Percentiles rank a stretch among this genome's conserved stretches.
Evolutionary conservation across 2,113 vertebrate genomes (phyloP).

Genomic region (Rhegmatorhina hoffmannsi): DNA sequence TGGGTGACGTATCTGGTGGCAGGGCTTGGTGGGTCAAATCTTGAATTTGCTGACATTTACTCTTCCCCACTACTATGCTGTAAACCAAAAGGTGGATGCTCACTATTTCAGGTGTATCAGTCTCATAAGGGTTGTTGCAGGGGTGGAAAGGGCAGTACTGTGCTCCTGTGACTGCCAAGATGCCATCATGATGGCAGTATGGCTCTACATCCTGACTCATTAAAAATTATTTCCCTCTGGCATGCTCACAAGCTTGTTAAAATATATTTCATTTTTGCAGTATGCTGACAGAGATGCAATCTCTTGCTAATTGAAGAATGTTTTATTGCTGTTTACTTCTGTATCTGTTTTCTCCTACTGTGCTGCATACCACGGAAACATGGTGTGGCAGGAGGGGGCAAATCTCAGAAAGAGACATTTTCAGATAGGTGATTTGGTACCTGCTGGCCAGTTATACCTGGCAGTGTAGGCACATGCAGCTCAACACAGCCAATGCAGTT

Average conservation of each 20-base stretch:
- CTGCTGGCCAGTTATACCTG: neutral
- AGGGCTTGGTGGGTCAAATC: neutral
- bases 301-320: neutral
- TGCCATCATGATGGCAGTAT: rapidly evolving
- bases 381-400: neutral
- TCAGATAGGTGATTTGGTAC: neutral
- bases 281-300: neutral
- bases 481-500: neutral
- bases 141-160: neutral
- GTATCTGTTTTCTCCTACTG: neutral
- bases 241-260: neutral
- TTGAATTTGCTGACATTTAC: neutral
- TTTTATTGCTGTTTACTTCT: neutral
- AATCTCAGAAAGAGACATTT: neutral
- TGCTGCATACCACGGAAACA: neutral
- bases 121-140: neutral
- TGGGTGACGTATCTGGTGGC: too few species aligned
- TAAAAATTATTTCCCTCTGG: neutral
- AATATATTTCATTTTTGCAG: neutral
- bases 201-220: neutral
- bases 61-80: neutral
- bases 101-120: neutral
- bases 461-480: neutral
- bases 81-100: neutral
- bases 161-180: rapidly evolving